Percentiles rank a stretch among this genome's conserved stretches.
These are phyloP conservation scores for Pangasius mekongensis DNA, from an alignment of 2,797 vertebrate genomes.

Conservation along the genomic window DNA sequence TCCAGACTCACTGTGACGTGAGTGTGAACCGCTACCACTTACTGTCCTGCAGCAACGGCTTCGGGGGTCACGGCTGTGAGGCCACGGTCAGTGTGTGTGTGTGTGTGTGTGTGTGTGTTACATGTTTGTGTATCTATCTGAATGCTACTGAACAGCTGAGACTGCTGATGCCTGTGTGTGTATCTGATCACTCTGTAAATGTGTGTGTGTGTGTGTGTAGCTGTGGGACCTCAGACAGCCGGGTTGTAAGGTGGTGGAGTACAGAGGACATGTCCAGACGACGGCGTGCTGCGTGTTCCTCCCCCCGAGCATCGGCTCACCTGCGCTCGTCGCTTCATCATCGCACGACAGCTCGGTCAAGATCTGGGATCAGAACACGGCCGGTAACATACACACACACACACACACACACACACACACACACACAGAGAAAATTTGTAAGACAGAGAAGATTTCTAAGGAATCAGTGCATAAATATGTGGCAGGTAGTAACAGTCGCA, in stretches of 20 bases:
- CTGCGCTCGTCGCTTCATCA: conserved; percentile 82
- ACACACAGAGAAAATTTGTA: too few relatives aligned
- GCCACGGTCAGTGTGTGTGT: conserved; percentile 82
- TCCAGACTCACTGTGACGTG: conserved; percentile 92
- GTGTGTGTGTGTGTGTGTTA: conserved; percentile 53
- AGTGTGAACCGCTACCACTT: conserved; percentile 83
- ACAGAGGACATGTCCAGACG: conserved; percentile 88
- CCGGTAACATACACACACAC: conserved; percentile 75
- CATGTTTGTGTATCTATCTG: not conserved
- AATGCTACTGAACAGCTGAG: not conserved
- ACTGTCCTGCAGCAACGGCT: conserved; percentile 90
- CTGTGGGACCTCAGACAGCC: conserved; percentile 95
- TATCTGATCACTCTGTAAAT: not conserved
- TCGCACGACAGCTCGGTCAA: conserved; percentile 89
- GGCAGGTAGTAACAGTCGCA: too few relatives aligned
- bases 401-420: conserved; percentile 20
- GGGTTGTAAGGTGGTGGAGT: conserved; percentile 82
- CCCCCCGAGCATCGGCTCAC: conserved; percentile 64
- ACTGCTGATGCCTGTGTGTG: not conserved
- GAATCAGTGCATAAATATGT: not conserved
- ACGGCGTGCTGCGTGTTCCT: conserved; percentile 88
- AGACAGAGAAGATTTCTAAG: too few relatives aligned
- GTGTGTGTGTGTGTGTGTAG: conserved; percentile 67
- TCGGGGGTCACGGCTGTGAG: conserved; percentile 87
- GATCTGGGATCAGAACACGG: conserved; percentile 89